These are phyloP conservation scores for Brachionus sp. DNA, from an alignment of 1,140 invertebrate genomes.

Conservation along the genomic window DNA sequence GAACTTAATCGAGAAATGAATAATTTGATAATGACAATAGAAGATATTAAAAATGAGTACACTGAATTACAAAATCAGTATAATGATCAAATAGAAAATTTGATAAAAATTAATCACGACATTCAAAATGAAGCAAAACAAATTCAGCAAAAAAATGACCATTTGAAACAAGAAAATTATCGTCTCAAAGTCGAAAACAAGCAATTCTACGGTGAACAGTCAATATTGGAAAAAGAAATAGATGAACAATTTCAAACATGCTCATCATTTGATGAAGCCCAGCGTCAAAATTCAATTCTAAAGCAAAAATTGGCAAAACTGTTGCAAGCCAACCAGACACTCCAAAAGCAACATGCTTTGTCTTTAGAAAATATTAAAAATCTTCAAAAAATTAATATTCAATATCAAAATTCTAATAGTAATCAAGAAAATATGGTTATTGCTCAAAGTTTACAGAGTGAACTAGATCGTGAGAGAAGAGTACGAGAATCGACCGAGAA, in stretches of 20 bases:
- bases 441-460: conserved; percentile 58
- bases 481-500: conserved; percentile 54
- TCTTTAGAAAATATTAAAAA: conserved; percentile 24
- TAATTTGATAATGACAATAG: neutral
- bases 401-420: conserved; percentile 1
- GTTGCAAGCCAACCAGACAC: neutral
- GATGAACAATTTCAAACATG: conserved; percentile 17
- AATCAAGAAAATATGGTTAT: conserved; percentile 50
- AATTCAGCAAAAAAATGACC: neutral
- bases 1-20: conserved; percentile 13
- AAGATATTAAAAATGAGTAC: conserved; percentile 26
- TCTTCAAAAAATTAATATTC: conserved; percentile 1
- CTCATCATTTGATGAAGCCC: conserved; percentile 16
- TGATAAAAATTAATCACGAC: conserved; percentile 18
- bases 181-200: conserved; percentile 40
- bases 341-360: conserved; percentile 23
- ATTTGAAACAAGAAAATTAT: conserved; percentile 17
- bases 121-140: conserved; percentile 11
- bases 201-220: conserved; percentile 32
- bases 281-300: conserved; percentile 47
- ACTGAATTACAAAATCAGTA: neutral
- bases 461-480: conserved; percentile 56
- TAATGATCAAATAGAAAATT: neutral
- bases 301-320: conserved; percentile 51
- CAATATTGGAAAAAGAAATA: conserved; percentile 2